Percentiles rank a stretch among this genome's conserved stretches.
Conservation (phyloP, 2,888 invertebrate species). For the Philaethria dido region DNA sequence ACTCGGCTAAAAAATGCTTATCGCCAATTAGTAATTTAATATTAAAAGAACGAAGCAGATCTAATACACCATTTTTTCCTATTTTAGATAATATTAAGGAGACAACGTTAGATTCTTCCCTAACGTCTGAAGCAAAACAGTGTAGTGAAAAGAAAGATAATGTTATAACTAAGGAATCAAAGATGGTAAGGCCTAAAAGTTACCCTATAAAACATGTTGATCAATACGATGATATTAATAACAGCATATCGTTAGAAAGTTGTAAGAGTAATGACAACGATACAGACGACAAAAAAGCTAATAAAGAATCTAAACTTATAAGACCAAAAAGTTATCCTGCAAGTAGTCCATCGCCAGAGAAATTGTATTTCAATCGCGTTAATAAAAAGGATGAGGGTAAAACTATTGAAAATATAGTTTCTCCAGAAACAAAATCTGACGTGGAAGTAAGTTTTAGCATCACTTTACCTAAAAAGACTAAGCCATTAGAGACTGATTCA, state of each 20-base stretch:
- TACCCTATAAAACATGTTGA: slow-evolving; percentile 79
- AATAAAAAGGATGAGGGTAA: slow-evolving; percentile 59
- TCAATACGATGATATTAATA: slow-evolving; percentile 59
- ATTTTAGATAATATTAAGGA: slow-evolving; percentile 79
- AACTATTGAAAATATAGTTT: slow-evolving; percentile 52
- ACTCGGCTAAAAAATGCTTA: slow-evolving; percentile 61
- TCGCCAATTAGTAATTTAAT: slow-evolving; percentile 65
- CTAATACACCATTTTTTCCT: slow-evolving; percentile 79
- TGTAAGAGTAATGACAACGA: slow-evolving; percentile 41
- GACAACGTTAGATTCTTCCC: slow-evolving; percentile 60
- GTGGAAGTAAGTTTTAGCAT: slow-evolving; percentile 79
- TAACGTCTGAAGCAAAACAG: slow-evolving; percentile 39
- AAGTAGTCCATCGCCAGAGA: slow-evolving; percentile 73
- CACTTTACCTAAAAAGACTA: slow-evolving; percentile 69
- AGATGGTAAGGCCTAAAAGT: slow-evolving; percentile 82
- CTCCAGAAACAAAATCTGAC: slow-evolving; percentile 61
- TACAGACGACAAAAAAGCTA: slow-evolving; percentile 53
- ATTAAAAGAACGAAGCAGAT: slow-evolving; percentile 74
- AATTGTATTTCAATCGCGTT: slow-evolving; percentile 61
- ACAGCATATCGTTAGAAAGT: slow-evolving; percentile 49
- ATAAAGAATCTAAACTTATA: slow-evolving; percentile 73
- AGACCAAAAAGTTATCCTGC: slow-evolving; percentile 86
- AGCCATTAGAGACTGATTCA: slow-evolving; percentile 51
- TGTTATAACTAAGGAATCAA: slow-evolving; percentile 69
- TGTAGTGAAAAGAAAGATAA: slow-evolving; percentile 49